A percentile compares a stretch with the other conserved stretches of the same genome.
Conservation (phyloP, 2,797 vertebrate genomes). For the Bradypodion ventrale region DNA sequence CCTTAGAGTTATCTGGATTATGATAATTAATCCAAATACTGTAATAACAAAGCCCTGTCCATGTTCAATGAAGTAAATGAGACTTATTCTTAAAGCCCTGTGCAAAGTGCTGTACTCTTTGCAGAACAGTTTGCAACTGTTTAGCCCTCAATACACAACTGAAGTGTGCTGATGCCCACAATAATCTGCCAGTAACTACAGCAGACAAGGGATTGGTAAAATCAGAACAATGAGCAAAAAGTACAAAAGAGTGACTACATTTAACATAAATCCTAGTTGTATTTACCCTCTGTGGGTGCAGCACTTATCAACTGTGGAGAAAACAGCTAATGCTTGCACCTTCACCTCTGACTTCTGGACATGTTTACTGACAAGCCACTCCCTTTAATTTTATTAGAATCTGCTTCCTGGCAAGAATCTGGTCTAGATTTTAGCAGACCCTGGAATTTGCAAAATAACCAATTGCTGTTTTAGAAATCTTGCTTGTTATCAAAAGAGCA, state of each 20-base stretch:
- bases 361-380: neutral
- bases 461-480: neutral
- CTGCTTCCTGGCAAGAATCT: neutral
- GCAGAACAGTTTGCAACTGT: neutral
- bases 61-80: neutral
- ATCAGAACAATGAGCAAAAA: neutral
- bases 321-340: neutral
- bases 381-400: neutral
- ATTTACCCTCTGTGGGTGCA: neutral
- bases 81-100: neutral
- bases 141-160: neutral
- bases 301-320: neutral
- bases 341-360: neutral
- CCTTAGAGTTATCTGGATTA: too few species aligned
- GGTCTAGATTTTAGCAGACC: neutral
- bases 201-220: neutral
- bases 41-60: neutral
- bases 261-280: neutral
- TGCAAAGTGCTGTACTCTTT: neutral
- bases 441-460: neutral
- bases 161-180: neutral
- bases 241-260: neutral
- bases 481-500: neutral
- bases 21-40: neutral
- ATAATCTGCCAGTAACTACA: neutral